phyloP scores from a whole-genome alignment of 2,797 vertebrate species.

The Sebastes steindachneri region DNA sequence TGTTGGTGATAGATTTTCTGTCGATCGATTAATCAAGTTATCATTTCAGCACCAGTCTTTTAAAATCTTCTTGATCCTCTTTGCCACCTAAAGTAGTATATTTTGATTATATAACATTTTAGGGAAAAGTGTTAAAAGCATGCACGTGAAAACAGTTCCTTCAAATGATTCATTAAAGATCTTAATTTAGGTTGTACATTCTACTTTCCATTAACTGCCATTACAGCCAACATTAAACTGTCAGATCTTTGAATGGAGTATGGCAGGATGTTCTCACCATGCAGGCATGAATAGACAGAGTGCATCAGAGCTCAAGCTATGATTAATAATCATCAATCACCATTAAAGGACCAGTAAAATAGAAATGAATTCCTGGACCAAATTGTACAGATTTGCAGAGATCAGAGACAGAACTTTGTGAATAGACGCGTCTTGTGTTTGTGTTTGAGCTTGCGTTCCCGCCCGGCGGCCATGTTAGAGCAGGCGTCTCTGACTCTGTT shows the following conservation, averaged over 20 bases:
- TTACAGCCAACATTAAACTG: constrained; percentile 24
- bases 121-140: background rate
- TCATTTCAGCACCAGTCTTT: background rate
- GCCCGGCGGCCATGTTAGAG: constrained; percentile 55
- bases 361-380: background rate
- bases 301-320: background rate
- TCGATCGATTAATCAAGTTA: background rate
- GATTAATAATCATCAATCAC: constrained; percentile 41
- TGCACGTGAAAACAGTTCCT: background rate
- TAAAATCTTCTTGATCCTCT: background rate
- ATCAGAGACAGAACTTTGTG: constrained; percentile 9
- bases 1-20: background rate
- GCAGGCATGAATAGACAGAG: constrained; percentile 14
- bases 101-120: background rate
- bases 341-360: background rate
- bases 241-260: constrained; percentile 14
- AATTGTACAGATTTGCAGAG: constrained; percentile 22
- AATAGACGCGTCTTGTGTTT: constrained; percentile 14
- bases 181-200: background rate
- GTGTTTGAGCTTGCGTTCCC: constrained; percentile 36
- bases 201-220: background rate
- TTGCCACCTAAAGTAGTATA: background rate
- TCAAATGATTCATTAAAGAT: background rate
- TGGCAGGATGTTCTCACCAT: constrained; percentile 7
- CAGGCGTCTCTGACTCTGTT: constrained; percentile 52